These are phyloP conservation scores for Callinectes sapidus DNA, from an alignment of 2,888 invertebrate genomes.

Conservation along the genomic window DNA sequence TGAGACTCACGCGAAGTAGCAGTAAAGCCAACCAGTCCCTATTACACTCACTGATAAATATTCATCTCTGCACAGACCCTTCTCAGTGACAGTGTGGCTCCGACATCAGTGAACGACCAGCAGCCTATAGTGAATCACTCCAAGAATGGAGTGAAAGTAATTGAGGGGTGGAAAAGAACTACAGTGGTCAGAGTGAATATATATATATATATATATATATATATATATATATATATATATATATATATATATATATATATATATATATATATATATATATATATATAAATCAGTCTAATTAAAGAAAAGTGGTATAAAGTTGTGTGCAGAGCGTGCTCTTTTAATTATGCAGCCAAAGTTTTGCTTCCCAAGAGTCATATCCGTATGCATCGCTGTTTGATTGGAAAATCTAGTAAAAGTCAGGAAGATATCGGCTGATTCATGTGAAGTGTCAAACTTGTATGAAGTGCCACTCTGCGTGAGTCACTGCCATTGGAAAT, in stretches of 20 bases:
- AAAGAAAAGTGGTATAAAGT: no score
- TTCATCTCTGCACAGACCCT: conserved; percentile 30
- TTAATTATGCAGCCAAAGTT: not conserved
- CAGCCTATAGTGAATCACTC: not conserved
- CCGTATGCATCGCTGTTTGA: not conserved
- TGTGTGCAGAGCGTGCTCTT: not conserved
- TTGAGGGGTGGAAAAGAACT: not conserved
- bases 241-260: no score
- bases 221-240: no score
- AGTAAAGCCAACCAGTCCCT: conserved; percentile 41
- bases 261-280: no score
- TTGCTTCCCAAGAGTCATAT: not conserved
- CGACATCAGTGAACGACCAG: not conserved
- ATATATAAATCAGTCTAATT: no score
- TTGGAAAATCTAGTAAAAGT: not conserved
- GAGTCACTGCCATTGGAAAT: not conserved
- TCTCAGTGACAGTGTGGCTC: not conserved
- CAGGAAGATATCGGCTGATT: not conserved
- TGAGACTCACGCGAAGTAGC: conserved; percentile 42
- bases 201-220: not conserved
- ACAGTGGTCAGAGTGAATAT: not conserved
- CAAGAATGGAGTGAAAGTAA: not conserved
- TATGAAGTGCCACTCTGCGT: not conserved
- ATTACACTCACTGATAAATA: conserved; percentile 37
- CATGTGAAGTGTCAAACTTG: not conserved